phyloP scores from a whole-genome alignment of 2,888 invertebrate genomes.

The Colletes collaris region DNA sequence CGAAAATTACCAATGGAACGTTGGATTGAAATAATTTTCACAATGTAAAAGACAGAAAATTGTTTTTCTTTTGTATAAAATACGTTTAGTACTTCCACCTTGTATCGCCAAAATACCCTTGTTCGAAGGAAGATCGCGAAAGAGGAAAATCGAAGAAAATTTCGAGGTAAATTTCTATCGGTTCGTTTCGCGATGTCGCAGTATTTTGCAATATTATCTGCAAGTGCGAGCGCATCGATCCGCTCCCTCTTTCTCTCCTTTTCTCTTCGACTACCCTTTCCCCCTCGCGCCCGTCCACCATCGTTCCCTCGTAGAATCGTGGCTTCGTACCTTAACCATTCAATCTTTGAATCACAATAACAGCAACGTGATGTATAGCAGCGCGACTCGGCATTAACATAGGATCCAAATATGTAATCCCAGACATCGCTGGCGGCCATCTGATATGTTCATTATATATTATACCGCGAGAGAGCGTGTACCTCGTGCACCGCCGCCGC shows the following conservation, averaged over 20 bases:
- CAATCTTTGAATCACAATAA: slow-evolving; percentile 72
- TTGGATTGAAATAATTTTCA: too few relatives aligned
- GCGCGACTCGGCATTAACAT: slow-evolving; percentile 69
- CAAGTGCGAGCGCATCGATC: slow-evolving; percentile 67
- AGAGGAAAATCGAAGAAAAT: background rate
- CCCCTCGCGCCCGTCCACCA: background rate
- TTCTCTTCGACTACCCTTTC: background rate
- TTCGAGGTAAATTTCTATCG: background rate
- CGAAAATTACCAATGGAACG: too few relatives aligned
- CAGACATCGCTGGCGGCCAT: slow-evolving; percentile 72
- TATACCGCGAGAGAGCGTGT: slow-evolving; percentile 55
- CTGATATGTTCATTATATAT: slow-evolving; percentile 72
- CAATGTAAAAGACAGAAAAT: too few relatives aligned
- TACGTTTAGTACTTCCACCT: too few relatives aligned
- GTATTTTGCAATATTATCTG: slow-evolving; percentile 66
- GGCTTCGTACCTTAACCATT: slow-evolving; percentile 67
- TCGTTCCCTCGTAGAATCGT: slow-evolving; percentile 46
- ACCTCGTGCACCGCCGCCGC: slow-evolving; percentile 55
- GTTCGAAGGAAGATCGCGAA: too few relatives aligned
- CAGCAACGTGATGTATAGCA: slow-evolving; percentile 66
- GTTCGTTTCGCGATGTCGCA: slow-evolving; percentile 26
- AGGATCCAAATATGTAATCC: slow-evolving; percentile 72
- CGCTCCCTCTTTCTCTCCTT: slow-evolving; percentile 37
- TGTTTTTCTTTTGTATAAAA: too few relatives aligned
- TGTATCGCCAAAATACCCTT: too few relatives aligned